Evolutionary conservation across 1,140 invertebrate genomes (phyloP).

Genomic region (Notospermus geniculatus): DNA sequence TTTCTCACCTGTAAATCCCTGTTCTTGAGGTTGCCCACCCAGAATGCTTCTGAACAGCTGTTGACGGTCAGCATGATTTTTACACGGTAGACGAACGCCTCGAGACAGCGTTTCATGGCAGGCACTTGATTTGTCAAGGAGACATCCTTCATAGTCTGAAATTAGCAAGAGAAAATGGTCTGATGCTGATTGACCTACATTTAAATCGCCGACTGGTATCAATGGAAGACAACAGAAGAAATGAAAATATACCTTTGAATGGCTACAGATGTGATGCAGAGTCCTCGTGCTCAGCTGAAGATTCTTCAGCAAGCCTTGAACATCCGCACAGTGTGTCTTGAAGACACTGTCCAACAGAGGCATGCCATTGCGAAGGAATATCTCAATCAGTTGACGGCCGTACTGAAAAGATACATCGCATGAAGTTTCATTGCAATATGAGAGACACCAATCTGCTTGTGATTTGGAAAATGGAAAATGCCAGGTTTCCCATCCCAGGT

Average conservation of each 20-base stretch:
- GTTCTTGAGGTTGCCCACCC: conserved; percentile 84
- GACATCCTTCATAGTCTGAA: conserved; percentile 69
- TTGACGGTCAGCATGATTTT: conserved; percentile 79
- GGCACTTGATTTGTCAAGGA: conserved; percentile 76
- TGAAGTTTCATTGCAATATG: no score
- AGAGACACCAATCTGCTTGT: no score
- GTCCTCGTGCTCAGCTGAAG: conserved; percentile 68
- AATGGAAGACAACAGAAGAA: no score
- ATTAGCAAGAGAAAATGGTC: no score
- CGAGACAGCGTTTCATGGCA: conserved; percentile 70
- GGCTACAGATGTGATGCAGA: conserved; percentile 77
- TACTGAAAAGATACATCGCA: no score
- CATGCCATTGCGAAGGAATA: conserved; percentile 75
- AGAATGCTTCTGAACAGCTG: conserved; percentile 78
- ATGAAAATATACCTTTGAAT: conserved; percentile 74
- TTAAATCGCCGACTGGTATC: no score
- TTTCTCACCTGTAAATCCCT: conserved; percentile 78
- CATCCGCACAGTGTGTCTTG: conserved; percentile 59
- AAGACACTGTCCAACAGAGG: conserved; percentile 63
- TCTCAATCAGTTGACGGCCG: conserved; percentile 64
- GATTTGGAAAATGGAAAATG: no score
- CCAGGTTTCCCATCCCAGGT: no score
- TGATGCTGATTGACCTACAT: no score
- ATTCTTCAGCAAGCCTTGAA: conserved; percentile 58
- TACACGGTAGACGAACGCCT: conserved; percentile 77